Evolutionary conservation across 2,888 invertebrate genomes (phyloP).

Genomic region (Perizoma affinitatum): DNA sequence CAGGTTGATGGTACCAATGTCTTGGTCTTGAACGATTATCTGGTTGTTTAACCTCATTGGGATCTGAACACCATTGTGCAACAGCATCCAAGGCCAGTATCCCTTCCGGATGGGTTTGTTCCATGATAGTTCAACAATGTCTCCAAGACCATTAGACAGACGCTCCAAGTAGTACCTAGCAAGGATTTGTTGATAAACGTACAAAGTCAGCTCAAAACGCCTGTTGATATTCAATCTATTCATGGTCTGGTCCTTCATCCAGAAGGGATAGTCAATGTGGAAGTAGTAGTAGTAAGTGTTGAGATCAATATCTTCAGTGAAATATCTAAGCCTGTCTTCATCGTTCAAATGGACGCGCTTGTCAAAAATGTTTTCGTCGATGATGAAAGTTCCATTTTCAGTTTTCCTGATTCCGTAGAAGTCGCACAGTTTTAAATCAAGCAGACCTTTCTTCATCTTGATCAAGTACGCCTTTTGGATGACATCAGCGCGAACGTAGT

Average conservation of each 20-base stretch:
- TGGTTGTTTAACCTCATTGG: constrained; percentile 79
- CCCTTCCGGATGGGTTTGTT: constrained; percentile 72
- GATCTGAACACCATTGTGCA: constrained; percentile 82
- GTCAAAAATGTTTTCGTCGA: constrained; percentile 87
- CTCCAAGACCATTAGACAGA: constrained; percentile 76
- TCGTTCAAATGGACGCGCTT: constrained; percentile 76
- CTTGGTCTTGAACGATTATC: constrained; percentile 57
- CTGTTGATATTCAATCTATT: constrained; percentile 61
- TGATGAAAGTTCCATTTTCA: constrained; percentile 81
- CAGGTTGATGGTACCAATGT: constrained; percentile 55
- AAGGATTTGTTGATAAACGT: constrained; percentile 86
- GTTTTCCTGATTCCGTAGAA: constrained; percentile 78
- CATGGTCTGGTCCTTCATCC: constrained; percentile 79
- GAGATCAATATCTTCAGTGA: constrained; percentile 86
- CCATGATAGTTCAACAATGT: constrained; percentile 72
- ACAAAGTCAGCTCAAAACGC: constrained; percentile 83
- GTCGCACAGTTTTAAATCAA: constrained; percentile 77
- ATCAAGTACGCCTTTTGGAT: constrained; percentile 82
- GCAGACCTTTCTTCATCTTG: constrained; percentile 77
- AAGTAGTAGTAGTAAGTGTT: constrained; percentile 86
- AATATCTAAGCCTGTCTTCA: constrained; percentile 86
- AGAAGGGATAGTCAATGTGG: constrained; percentile 85
- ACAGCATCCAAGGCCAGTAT: constrained; percentile 83
- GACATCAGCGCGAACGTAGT: constrained; percentile 87
- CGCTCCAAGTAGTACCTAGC: constrained; percentile 85